Base-by-base conservation (phyloP, 2,888 invertebrate genomes). In the Palloptera scutellata region DNA sequence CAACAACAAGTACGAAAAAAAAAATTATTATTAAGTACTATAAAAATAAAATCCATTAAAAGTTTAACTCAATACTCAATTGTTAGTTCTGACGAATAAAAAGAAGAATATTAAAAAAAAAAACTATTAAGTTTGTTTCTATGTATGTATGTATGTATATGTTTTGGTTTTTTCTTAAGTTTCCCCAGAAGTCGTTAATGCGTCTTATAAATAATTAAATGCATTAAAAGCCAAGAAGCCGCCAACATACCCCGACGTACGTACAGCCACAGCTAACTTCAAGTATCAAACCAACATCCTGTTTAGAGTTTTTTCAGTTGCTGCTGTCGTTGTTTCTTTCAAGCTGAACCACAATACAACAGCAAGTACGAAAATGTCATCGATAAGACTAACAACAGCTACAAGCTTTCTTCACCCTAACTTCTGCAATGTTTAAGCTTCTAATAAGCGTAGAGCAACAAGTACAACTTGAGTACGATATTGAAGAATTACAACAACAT, bases 191-290 rank as follows among this genome's bases (percentile, higher is more conserved):
- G 59, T 17, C 59, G 42, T 59, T 59, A 59, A 59, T 20, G 57
- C 57, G 43, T 59, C 59, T 59, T 59, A 59, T 59, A 43, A 59
- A 43, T 59, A 59, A 59, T 59, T 43, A 43, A 43, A 59, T 10
- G 10, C 19, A n/a, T 42, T 43, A 42, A 43, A 59, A 43, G 43
- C 59, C 9, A 30, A 30, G 30, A 30, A 30, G 30, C 30, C 30
- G 30, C 30, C 30, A 6, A 30, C 30, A 30, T 30, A 30, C 30
- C 30, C 30, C 30, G 30, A 30, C 30, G 30, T 30, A 30, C 30
- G 30, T 30, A 30, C 30, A 4, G 13, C 59, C 17, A 43, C 57
- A 57, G 30, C 30, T 30, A 30, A 30, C 30, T 30, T 30, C 30
- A 43, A 42, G 59, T 43, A 43, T 59, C 59, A n/a, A 43, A 42